Percentiles rank a stretch among this genome's conserved stretches.
phyloP scores from a whole-genome alignment of 2,888 invertebrate species.

The Oxycera nigricornis region DNA sequence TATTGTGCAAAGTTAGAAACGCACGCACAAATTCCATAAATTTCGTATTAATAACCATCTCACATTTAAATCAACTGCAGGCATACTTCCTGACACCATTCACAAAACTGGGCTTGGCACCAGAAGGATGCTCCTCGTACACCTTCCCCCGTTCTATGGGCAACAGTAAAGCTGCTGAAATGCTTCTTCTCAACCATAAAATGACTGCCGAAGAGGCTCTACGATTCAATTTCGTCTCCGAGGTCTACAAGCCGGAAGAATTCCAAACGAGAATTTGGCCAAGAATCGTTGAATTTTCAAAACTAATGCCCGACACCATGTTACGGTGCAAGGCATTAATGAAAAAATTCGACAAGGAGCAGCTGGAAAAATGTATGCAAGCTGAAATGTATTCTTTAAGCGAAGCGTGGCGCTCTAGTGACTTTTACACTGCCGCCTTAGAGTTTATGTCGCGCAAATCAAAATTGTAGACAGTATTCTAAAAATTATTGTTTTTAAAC shows the following conservation, averaged over 20 bases:
- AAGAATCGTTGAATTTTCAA: constrained; percentile 65
- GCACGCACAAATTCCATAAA: not conserved
- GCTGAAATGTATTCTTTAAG: constrained; percentile 73
- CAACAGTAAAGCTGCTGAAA: constrained; percentile 72
- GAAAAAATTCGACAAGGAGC: constrained; percentile 66
- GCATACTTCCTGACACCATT: constrained; percentile 92
- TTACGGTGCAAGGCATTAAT: constrained; percentile 75
- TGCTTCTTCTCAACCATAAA: constrained; percentile 75
- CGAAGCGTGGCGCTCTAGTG: constrained; percentile 71
- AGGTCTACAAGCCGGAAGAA: constrained; percentile 73
- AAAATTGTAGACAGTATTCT: constrained; percentile 57
- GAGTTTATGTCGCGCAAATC: constrained; percentile 52
- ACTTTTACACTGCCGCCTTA: constrained; percentile 67
- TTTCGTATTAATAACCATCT: not conserved
- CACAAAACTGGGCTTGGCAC: constrained; percentile 79
- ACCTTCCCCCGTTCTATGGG: constrained; percentile 88
- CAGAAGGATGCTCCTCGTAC: constrained; percentile 89
- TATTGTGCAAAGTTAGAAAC: not conserved
- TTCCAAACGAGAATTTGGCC: constrained; percentile 69
- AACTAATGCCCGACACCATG: constrained; percentile 67
- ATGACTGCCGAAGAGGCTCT: constrained; percentile 82
- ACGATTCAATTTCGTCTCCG: constrained; percentile 78
- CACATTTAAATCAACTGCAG: constrained; percentile 64
- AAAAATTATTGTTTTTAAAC: too few species aligned
- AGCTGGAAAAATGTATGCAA: constrained; percentile 71